These are phyloP conservation scores for Adela reaumurella DNA, from an alignment of 2,888 invertebrate genomes.

Conservation along the genomic window DNA sequence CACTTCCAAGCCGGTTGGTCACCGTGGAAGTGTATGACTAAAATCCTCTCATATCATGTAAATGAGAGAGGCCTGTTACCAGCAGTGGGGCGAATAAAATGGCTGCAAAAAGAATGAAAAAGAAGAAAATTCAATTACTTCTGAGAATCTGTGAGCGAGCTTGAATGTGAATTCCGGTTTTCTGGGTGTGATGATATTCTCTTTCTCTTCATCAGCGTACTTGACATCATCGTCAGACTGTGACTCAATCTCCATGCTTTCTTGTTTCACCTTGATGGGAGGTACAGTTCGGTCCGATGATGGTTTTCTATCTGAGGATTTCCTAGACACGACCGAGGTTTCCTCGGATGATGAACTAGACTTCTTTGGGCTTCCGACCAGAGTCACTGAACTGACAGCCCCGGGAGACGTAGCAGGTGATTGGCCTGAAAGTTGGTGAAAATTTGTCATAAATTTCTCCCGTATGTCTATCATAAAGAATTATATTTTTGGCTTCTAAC, in stretches of 20 bases:
- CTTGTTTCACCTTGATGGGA: conserved; percentile 32
- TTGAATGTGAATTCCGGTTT: conserved; percentile 43
- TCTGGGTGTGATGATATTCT: conserved; percentile 16
- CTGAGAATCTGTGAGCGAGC: conserved; percentile 44
- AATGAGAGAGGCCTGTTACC: no score
- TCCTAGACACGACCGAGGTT: conserved; percentile 24
- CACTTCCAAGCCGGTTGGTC: no score
- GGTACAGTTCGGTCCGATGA: conserved; percentile 15
- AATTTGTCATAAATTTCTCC: no score
- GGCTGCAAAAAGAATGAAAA: no score
- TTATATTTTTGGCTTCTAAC: no score
- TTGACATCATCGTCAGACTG: conserved; percentile 45
- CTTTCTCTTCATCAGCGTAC: conserved; percentile 16
- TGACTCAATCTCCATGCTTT: conserved; percentile 45
- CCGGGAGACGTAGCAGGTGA: conserved; percentile 66
- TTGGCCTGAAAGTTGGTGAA: conserved; percentile 31
- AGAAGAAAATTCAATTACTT: conserved; percentile 19
- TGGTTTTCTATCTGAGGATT: no score
- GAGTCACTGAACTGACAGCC: conserved; percentile 68
- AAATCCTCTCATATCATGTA: no score
- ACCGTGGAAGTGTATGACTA: no score
- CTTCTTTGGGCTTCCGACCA: conserved; percentile 60
- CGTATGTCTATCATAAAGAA: no score
- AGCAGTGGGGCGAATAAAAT: no score
- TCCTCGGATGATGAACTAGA: conserved; percentile 25